Evolutionary conservation across 2,797 vertebrate genomes (phyloP), one percentile per base, ranked within the genome.

Genomic region (Mormyrus proboscirostris): DNA sequence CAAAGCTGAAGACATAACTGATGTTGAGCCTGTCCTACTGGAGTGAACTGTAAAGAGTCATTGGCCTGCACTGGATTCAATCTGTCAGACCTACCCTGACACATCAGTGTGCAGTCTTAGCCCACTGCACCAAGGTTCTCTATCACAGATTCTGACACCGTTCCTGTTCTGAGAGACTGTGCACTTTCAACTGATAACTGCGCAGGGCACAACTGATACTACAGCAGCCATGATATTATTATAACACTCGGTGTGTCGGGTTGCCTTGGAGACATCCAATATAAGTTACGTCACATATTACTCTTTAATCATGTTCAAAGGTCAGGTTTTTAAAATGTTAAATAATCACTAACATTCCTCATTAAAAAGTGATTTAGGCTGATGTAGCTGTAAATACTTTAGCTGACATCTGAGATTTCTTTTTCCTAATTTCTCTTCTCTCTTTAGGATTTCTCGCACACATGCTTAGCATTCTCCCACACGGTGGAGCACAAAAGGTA

Each of bases 381-480:
- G 25, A 62, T 62, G 59, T 10, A 25, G 8, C 59, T 62, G 7
- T 62, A 69, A 69, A 69, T 33, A 4, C 10, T 69, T 69, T 12
- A 69, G 65, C 10, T 29, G 29, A 69, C 29, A 69, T 33, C 25
- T 69, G 65, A 69, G 29, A 33, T 69, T 9, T 29, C 3, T 29
- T 65, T 65, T 69, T 69, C 33, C 25, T 69, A 69, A 69, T 69
- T 9, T 69, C 9, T 2, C 59, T 3, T 25, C 59, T 25, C 22
- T 33, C 25, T 69, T 69, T 69, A 25, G 25, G 65, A 19, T 19
- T 8, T 44, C 38, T 41, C n/a, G 12, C 73, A 79, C 5, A 44
- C 73, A 38, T 44, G 14, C 38, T n/a, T 38, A 44, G 33, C 33
- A n/a, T 84, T 94, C 94, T 95, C 96, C 94, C 94, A 95, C 95